Percentiles rank a stretch among this genome's conserved stretches.
These are phyloP conservation scores for Amblyteles armatorius DNA, from an alignment of 2,888 invertebrate species.

Conservation along the genomic window DNA sequence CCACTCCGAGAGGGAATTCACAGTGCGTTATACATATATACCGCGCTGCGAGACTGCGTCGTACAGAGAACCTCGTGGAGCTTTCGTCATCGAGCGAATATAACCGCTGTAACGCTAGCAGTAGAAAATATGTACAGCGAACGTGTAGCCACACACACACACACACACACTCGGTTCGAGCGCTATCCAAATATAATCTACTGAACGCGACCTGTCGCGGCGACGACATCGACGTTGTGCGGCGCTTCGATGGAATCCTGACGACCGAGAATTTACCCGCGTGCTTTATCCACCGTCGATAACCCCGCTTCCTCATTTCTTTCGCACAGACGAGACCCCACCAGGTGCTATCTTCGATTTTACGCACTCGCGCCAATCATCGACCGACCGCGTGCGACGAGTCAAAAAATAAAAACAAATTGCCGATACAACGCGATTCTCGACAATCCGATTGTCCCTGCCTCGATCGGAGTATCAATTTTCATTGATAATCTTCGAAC, in stretches of 20 bases:
- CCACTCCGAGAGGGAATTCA: constrained; percentile 45
- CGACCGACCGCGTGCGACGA: background rate
- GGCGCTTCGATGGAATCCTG: constrained; percentile 66
- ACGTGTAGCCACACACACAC: background rate
- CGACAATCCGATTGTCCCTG: background rate
- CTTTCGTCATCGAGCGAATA: constrained; percentile 67
- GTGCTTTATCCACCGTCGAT: constrained; percentile 78
- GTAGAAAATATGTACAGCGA: background rate
- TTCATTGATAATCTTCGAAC: too few species aligned
- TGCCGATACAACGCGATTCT: background rate
- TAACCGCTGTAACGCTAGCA: constrained; percentile 10
- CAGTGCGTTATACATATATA: constrained; percentile 27
- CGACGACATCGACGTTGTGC: constrained; percentile 62
- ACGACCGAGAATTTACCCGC: constrained; percentile 44
- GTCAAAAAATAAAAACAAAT: constrained; percentile 6
- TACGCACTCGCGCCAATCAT: background rate
- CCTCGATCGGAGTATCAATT: too few species aligned
- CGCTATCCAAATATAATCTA: constrained; percentile 51
- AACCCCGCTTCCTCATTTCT: constrained; percentile 63
- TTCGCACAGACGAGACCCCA: constrained; percentile 25
- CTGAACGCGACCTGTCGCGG: constrained; percentile 50
- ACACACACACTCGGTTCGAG: background rate
- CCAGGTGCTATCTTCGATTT: constrained; percentile 19
- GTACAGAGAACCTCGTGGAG: constrained; percentile 22
- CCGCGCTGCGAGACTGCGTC: background rate